Evolutionary conservation across 2,888 invertebrate genomes (phyloP), one percentile per base, ranked within the genome.

Genomic region (Parasteatoda lunata): DNA sequence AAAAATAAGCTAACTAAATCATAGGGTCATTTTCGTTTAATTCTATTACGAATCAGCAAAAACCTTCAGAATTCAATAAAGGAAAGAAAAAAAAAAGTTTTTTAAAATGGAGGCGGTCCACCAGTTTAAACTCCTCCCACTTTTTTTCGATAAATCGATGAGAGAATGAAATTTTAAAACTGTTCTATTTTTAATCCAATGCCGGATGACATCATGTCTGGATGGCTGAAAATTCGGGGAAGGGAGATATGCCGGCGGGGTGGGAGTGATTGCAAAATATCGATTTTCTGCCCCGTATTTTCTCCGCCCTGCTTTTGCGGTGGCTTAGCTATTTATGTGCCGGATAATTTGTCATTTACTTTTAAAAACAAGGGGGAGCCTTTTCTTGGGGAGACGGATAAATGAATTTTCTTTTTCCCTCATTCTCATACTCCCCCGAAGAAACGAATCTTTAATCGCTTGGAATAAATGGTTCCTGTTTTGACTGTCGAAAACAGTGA

Each of bases 231-330:
- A 77, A 30, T 49, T 13, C 49, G 54, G 7, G 59, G 30, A 54
- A 9, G 47, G 66, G 30, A 48, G 51, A 51, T 54, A 45, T 47
- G n/a, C 84, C 15, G 68, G 54, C 6, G 13, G 84, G 77, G 84
- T 72, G 77, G 77, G 83, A 77, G 49, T 77, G 84, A 84, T 84
- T 84, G 77, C 47, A 84, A 84, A 84, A 84, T 84, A 84, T 84
- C 77, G 84, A 84, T 84, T 73, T 83, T 72, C 66, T 52, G 5
- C 73, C 75, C 77, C 77, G 48, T 66, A 66, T 15, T 52, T 69
- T 54, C 48, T 72, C 80, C 48, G 80, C 65, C 80, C 30, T 30
- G 30, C 30, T 30, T 30, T 80, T 80, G 72, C 4, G 72, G 77
- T 71, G 52, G 68, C 48, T 65, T 66, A 48, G 65, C 69, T 83